Percentiles rank a stretch among this genome's conserved stretches.
Evolutionary conservation across 1,140 invertebrate species (phyloP).

Genomic region (Leptinotarsa defecta): DNA sequence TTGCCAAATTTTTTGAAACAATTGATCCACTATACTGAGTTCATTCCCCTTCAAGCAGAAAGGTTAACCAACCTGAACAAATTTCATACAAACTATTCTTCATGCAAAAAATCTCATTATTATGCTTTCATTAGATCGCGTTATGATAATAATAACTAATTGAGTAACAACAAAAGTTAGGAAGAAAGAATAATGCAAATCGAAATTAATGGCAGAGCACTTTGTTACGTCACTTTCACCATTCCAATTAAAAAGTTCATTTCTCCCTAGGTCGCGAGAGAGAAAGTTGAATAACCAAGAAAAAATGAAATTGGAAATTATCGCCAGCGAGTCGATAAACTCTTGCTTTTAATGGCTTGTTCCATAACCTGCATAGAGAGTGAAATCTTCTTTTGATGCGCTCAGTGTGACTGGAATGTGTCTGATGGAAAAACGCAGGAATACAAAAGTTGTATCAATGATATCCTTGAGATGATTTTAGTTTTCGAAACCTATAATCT

Average conservation of each 20-base stretch:
- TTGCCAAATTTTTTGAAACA: no score
- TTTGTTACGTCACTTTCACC: constrained; percentile 26
- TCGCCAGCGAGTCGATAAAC: not conserved
- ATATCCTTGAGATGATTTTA: no score
- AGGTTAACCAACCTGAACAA: not conserved
- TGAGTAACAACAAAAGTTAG: constrained; percentile 8
- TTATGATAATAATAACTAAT: constrained; percentile 4
- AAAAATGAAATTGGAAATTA: not conserved
- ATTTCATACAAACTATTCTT: not conserved
- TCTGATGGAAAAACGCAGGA: no score
- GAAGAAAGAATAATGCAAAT: constrained; percentile 3
- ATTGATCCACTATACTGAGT: not conserved
- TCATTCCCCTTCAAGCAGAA: not conserved
- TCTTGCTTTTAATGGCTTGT: not conserved
- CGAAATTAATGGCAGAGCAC: not conserved
- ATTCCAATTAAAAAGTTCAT: constrained; percentile 21
- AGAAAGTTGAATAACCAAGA: constrained; percentile 8
- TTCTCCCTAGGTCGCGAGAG: constrained; percentile 6
- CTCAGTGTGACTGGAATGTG: not conserved
- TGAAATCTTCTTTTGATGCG: not conserved
- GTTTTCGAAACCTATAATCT: no score
- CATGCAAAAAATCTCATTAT: not conserved
- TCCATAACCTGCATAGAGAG: not conserved
- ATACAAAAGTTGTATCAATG: no score
- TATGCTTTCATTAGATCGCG: not conserved